phyloP scores from a whole-genome alignment of 2,888 invertebrate species.

The Cynaeus angustus region DNA sequence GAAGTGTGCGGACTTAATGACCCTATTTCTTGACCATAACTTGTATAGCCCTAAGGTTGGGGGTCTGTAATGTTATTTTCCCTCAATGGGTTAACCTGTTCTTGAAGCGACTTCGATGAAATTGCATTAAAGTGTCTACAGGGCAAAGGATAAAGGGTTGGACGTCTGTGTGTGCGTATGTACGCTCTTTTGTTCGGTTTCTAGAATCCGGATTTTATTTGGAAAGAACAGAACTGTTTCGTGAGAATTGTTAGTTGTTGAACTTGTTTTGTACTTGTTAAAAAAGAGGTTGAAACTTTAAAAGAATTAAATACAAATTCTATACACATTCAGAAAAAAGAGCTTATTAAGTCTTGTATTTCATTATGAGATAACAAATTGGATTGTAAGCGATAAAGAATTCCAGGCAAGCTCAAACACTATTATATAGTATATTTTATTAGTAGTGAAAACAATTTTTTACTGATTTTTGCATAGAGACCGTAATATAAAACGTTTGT shows the following conservation, averaged over 20 bases:
- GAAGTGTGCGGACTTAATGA: slow-evolving; percentile 55
- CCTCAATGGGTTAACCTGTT: slow-evolving; percentile 56
- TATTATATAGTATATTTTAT: too few species aligned
- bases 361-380: too few species aligned
- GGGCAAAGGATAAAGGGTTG: slow-evolving; percentile 34
- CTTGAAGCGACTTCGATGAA: slow-evolving; percentile 54
- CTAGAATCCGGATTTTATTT: slow-evolving; percentile 29
- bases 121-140: slow-evolving; percentile 46
- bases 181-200: slow-evolving; percentile 19
- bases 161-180: slow-evolving; percentile 3
- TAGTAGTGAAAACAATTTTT: too few species aligned
- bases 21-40: slow-evolving; percentile 58
- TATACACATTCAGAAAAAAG: too few species aligned
- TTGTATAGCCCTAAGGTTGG: slow-evolving; percentile 54
- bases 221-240: slow-evolving; percentile 3
- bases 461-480: too few species aligned
- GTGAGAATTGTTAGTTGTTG: slow-evolving; percentile 32
- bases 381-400: too few species aligned
- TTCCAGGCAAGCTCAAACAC: too few species aligned
- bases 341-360: too few species aligned
- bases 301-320: too few species aligned
- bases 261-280: slow-evolving; percentile 19
- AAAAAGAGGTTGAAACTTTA: too few species aligned
- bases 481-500: too few species aligned
- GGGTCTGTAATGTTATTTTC: slow-evolving; percentile 49